These are phyloP conservation scores for Rhincodon typus DNA, from an alignment of 2,797 vertebrate species.

Conservation along the genomic window DNA sequence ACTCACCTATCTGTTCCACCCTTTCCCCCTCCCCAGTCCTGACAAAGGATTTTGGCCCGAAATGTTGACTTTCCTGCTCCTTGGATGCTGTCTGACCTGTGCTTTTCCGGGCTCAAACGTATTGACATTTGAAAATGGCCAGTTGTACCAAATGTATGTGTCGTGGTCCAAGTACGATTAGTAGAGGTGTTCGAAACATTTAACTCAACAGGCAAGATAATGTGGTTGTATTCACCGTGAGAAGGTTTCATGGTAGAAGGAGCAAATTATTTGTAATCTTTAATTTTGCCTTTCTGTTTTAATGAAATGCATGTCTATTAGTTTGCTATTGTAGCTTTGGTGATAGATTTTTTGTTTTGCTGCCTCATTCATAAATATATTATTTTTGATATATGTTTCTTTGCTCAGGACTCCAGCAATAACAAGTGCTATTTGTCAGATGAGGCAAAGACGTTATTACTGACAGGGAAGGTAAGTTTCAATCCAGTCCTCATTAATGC, in stretches of 20 bases:
- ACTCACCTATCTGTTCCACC: too few species aligned
- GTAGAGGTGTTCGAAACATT: background rate
- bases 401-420: conserved; percentile 80
- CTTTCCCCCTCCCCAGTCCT: too few species aligned
- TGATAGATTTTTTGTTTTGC: conserved; percentile 23
- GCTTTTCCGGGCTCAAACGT: too few species aligned
- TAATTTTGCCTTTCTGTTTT: background rate
- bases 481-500: too few species aligned
- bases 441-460: conserved; percentile 82
- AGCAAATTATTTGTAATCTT: background rate
- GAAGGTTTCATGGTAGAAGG: background rate
- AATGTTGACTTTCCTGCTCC: too few species aligned
- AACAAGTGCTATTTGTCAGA: conserved; percentile 87
- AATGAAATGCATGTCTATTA: background rate
- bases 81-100: too few species aligned
- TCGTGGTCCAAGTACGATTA: background rate
- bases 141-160: background rate
- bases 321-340: background rate
- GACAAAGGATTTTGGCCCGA: too few species aligned
- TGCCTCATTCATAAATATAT: conserved; percentile 16
- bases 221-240: background rate
- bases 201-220: background rate
- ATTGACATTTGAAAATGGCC: background rate
- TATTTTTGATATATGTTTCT: background rate
- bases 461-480: conserved; percentile 85